phyloP scores from a whole-genome alignment of 1,140 invertebrate species.

The Halesus radiatus region DNA sequence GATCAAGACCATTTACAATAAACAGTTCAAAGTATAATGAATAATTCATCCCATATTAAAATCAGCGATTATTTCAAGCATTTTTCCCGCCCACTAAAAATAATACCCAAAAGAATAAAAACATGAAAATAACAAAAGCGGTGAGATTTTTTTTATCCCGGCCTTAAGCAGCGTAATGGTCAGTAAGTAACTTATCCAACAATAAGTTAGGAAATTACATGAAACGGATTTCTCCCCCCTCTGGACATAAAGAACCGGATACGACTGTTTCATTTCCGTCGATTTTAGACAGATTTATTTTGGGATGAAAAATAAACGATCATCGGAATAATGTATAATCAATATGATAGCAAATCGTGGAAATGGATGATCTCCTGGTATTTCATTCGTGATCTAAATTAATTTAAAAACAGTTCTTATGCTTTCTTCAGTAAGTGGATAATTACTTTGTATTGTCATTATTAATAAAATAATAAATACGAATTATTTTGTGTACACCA shows the following conservation, averaged over 20 bases:
- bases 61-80: background rate
- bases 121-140: too few relatives aligned
- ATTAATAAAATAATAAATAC: too few relatives aligned
- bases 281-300: constrained; percentile 27
- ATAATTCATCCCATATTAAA: background rate
- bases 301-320: background rate
- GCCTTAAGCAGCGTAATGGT: background rate
- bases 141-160: too few relatives aligned
- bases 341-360: too few relatives aligned
- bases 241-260: constrained; percentile 15
- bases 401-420: too few relatives aligned
- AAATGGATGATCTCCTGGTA: too few relatives aligned
- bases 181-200: constrained; percentile 17
- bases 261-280: constrained; percentile 29
- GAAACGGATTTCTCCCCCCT: background rate
- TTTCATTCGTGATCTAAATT: background rate
- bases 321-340: background rate
- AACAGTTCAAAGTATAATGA: too few relatives aligned
- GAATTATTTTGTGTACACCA: too few relatives aligned
- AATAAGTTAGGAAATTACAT: constrained; percentile 23
- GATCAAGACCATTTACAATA: too few relatives aligned
- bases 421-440: too few relatives aligned
- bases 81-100: background rate
- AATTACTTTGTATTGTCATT: too few relatives aligned
- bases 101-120: too few relatives aligned